phyloP scores from a whole-genome alignment of 2,113 vertebrate species.

The Daphoenositta chrysoptera region DNA sequence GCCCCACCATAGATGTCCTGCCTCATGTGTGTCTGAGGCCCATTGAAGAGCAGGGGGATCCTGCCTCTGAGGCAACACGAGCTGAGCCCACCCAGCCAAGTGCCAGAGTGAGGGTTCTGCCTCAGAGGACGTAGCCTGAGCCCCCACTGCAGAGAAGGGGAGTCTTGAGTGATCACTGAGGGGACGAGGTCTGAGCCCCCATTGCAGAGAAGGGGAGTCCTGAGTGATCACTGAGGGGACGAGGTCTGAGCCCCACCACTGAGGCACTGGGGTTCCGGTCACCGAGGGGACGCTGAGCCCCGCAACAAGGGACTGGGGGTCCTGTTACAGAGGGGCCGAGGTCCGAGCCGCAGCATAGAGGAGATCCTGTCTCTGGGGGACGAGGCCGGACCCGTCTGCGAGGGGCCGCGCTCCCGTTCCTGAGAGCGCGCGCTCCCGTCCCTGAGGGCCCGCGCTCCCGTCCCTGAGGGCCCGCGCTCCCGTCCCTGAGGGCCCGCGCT shows the following conservation, averaged over 20 bases:
- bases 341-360: not conserved
- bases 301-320: not conserved
- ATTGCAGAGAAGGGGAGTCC: no score
- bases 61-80: not conserved
- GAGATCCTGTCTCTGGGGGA: accelerated
- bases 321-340: not conserved
- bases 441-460: no score
- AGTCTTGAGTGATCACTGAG: not conserved
- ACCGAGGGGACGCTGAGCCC: not conserved
- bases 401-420: no score
- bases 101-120: not conserved
- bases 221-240: not conserved
- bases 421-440: not conserved
- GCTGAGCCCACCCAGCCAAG: not conserved
- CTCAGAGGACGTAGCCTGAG: not conserved
- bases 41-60: no score
- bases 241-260: not conserved
- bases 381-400: not conserved
- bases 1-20: not conserved
- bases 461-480: no score
- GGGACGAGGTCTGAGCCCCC: not conserved
- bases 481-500: not conserved
- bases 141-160: accelerated
- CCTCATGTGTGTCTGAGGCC: not conserved
- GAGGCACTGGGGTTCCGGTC: no score